phyloP scores from a whole-genome alignment of 64 coral and sea anemone species.

The Hydrozoanthus tunicans region DNA sequence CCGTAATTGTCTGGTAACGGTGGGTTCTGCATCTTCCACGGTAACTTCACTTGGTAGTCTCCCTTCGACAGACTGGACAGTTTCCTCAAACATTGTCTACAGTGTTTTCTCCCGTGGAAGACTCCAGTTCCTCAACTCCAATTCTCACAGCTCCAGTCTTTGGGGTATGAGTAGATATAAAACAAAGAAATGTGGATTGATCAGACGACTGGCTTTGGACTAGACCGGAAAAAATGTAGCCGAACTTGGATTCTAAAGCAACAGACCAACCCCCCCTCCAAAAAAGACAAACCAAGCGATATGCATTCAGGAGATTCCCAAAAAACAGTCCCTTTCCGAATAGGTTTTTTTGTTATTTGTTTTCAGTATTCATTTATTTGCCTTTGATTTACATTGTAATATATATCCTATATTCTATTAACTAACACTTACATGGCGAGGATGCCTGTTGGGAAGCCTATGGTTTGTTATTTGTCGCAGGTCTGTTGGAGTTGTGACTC shows the following conservation, averaged over 20 bases:
- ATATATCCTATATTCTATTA: no score
- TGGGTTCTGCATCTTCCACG: slow-evolving; percentile 46
- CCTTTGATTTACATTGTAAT: no score
- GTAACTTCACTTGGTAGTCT: slow-evolving; percentile 59
- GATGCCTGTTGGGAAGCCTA: no score
- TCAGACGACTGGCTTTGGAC: background rate
- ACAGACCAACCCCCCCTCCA: background rate
- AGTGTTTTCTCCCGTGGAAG: background rate
- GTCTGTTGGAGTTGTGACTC: no score
- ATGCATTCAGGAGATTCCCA: no score
- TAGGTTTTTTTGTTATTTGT: no score
- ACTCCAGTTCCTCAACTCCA: background rate
- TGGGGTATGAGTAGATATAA: background rate
- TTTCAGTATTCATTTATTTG: no score
- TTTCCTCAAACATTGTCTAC: background rate
- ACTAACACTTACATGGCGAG: no score
- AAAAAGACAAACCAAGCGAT: no score
- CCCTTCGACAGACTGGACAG: background rate
- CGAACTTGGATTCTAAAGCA: background rate
- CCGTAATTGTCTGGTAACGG: slow-evolving; percentile 53
- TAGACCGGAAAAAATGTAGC: background rate
- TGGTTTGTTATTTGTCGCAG: no score
- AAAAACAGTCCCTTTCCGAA: no score
- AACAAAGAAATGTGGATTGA: background rate
- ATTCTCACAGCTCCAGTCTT: background rate